These are phyloP conservation scores for Rhogogaster chlorosoma DNA, from an alignment of 2,888 invertebrate species.

Conservation along the genomic window DNA sequence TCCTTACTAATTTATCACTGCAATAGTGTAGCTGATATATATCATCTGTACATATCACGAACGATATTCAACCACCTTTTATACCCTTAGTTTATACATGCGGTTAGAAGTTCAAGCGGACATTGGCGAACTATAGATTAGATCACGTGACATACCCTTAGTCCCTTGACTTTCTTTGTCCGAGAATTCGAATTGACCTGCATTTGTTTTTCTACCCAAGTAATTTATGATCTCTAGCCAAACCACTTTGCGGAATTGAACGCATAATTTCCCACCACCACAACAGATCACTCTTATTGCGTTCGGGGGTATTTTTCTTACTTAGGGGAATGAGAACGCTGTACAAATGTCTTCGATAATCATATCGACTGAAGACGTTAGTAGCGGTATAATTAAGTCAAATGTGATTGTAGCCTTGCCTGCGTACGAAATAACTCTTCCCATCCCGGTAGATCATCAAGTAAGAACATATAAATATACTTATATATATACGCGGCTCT, in stretches of 20 bases:
- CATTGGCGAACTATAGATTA: background rate
- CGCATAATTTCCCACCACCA: conserved; percentile 61
- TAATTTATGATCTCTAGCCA: conserved; percentile 62
- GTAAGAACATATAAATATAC: too few relatives aligned
- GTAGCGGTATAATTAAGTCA: conserved; percentile 22
- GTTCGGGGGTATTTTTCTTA: conserved; percentile 55
- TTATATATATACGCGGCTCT: background rate
- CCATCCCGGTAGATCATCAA: background rate
- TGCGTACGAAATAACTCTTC: background rate
- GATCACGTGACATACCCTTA: conserved; percentile 6
- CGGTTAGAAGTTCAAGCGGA: background rate
- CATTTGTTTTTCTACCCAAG: conserved; percentile 61
- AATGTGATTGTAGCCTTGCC: conserved; percentile 4
- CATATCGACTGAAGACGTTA: conserved; percentile 33
- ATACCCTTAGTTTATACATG: background rate
- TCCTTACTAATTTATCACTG: conserved; percentile 4
- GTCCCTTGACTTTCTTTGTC: conserved; percentile 26
- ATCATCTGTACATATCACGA: background rate
- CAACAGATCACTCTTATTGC: conserved; percentile 53
- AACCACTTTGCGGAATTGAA: conserved; percentile 68
- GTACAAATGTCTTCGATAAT: conserved; percentile 45
- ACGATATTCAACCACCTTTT: background rate
- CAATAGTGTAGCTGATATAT: background rate
- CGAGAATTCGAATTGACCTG: conserved; percentile 55
- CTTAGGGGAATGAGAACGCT: conserved; percentile 51